These are phyloP conservation scores for Oceanites oceanicus DNA, from an alignment of 2,113 vertebrate genomes.

Conservation along the genomic window DNA sequence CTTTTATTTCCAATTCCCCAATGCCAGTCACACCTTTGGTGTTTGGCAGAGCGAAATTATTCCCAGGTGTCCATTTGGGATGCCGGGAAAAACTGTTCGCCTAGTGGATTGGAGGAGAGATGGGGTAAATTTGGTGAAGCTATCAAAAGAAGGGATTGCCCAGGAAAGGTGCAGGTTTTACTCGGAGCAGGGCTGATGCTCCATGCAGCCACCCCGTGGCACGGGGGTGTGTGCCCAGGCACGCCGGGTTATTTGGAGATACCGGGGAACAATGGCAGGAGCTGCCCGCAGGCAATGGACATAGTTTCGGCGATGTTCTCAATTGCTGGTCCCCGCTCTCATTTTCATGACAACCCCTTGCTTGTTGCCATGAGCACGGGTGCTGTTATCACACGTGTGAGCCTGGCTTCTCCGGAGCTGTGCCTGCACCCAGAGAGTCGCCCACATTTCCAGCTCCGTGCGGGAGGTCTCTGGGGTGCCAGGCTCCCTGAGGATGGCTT, in stretches of 20 bases:
- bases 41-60: background rate
- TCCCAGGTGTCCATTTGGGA: fast-evolving
- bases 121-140: background rate
- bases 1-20: background rate
- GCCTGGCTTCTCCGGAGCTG: background rate
- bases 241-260: background rate
- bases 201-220: fast-evolving
- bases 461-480: background rate
- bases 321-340: background rate
- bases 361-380: background rate
- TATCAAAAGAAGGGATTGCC: background rate
- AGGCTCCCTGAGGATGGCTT: background rate
- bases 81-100: fast-evolving
- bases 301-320: background rate
- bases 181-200: background rate
- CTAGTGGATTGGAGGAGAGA: background rate
- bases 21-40: fast-evolving
- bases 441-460: background rate
- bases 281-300: background rate
- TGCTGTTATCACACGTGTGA: background rate
- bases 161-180: background rate
- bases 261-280: background rate
- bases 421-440: background rate
- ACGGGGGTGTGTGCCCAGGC: background rate
- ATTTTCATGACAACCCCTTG: background rate